These are phyloP conservation scores for Meiosimyza decipiens DNA, from an alignment of 2,888 invertebrate species.

Conservation along the genomic window DNA sequence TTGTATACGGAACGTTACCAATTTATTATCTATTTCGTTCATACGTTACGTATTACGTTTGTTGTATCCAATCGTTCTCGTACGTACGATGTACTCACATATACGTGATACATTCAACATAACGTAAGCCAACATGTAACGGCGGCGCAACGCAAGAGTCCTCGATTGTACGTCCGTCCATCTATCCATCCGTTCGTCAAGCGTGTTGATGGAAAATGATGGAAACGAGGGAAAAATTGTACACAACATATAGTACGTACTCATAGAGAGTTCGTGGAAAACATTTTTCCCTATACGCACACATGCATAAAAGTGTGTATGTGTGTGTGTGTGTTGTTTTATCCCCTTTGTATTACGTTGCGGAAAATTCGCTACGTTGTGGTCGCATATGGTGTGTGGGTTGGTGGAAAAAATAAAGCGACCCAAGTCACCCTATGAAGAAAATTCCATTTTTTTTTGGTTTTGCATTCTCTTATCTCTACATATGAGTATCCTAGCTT, in stretches of 20 bases:
- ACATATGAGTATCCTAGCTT: not conserved
- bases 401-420: not conserved
- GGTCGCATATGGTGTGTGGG: conserved; percentile 5
- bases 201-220: not conserved
- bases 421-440: not conserved
- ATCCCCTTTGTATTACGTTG: too few species aligned
- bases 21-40: conserved; percentile 59
- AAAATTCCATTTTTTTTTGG: not conserved
- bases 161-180: not conserved
- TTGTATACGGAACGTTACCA: conserved; percentile 47
- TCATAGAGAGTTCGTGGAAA: not conserved
- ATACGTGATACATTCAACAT: not conserved
- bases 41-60: conserved; percentile 48
- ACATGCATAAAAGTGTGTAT: not conserved
- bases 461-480: not conserved
- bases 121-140: not conserved
- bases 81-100: conserved; percentile 40
- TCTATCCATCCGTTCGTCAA: not conserved
- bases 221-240: conserved; percentile 13
- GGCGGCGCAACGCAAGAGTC: not conserved
- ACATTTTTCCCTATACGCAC: conserved; percentile 8
- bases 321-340: too few species aligned
- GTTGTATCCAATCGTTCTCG: conserved; percentile 38
- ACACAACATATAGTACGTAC: not conserved
- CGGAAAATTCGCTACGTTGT: not conserved